Conservation (phyloP, 2,797 vertebrate species). For the Hybognathus amarus region DNA sequence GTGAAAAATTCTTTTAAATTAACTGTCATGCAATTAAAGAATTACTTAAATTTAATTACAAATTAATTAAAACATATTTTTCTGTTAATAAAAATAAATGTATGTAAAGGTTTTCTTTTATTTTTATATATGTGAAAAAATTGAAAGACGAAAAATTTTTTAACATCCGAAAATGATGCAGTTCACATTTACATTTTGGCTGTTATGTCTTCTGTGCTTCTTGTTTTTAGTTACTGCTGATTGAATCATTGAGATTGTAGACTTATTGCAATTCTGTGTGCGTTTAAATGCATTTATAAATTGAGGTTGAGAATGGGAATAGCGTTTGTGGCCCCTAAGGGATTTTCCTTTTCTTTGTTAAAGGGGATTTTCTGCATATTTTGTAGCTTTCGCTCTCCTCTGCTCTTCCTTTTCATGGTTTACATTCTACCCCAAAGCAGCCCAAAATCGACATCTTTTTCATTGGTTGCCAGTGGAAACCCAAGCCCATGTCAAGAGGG, state of each 20-base stretch:
- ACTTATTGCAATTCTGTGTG: neutral
- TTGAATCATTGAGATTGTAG: neutral
- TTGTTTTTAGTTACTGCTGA: neutral
- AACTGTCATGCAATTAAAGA: neutral
- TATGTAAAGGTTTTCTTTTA: neutral
- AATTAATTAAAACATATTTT: too few relatives aligned
- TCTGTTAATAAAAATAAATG: neutral
- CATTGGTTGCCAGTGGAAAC: conserved; percentile 43
- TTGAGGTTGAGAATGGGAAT: neutral
- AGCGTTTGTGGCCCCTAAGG: neutral
- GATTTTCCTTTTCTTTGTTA: conserved; percentile 26
- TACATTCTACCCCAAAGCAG: conserved; percentile 29
- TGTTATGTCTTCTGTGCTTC: too few relatives aligned
- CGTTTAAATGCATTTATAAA: neutral
- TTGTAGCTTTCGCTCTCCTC: neutral
- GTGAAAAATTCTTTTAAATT: neutral
- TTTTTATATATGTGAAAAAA: neutral
- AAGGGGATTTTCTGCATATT: conserved; percentile 9
- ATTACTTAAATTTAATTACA: neutral
- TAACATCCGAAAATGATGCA: neutral
- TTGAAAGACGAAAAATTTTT: too few relatives aligned
- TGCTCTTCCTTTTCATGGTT: conserved; percentile 3
- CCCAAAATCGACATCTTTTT: conserved; percentile 11
- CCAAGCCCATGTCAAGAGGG: conserved; percentile 3
- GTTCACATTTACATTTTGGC: neutral